Evolutionary conservation across 2,888 invertebrate genomes (phyloP).

Genomic region (Sceliomorpha sp.): DNA sequence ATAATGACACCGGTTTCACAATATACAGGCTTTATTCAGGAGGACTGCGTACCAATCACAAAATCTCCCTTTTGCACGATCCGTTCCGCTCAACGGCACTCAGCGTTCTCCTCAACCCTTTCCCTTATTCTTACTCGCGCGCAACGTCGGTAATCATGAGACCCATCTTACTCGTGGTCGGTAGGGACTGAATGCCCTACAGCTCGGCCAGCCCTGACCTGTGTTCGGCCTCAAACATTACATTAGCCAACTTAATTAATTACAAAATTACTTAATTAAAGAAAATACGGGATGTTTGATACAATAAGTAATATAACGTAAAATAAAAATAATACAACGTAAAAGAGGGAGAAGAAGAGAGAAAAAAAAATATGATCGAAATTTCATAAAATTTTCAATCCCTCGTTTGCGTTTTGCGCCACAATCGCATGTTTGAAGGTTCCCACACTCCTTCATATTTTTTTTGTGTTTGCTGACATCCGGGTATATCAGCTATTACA

Average conservation of each 20-base stretch:
- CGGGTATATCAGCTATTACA: slow-evolving; percentile 48
- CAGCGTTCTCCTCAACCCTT: neutral
- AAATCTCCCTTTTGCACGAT: neutral
- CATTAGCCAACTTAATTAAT: neutral
- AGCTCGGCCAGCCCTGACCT: slow-evolving; percentile 31
- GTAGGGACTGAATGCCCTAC: slow-evolving; percentile 16
- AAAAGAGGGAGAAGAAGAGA: neutral
- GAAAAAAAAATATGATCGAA: slow-evolving; percentile 6
- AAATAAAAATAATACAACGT: too few species aligned
- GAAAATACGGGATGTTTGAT: neutral
- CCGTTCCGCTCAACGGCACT: too few species aligned
- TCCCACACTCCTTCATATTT: slow-evolving; percentile 53
- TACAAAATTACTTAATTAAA: neutral
- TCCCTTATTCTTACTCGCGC: slow-evolving; percentile 1
- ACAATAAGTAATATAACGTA: slow-evolving; percentile 5
- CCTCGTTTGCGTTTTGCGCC: slow-evolving; percentile 22
- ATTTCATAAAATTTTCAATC: slow-evolving; percentile 4
- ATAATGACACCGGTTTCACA: too few species aligned
- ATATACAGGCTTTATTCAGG: too few species aligned
- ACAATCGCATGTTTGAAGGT: slow-evolving; percentile 48
- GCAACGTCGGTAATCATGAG: too few species aligned
- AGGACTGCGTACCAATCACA: too few species aligned
- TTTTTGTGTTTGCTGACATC: slow-evolving; percentile 44
- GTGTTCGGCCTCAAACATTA: slow-evolving; percentile 23
- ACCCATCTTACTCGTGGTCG: neutral